These are phyloP conservation scores for Galago senegalensis DNA, from an alignment of 2,797 vertebrate species.

Conservation along the genomic window DNA sequence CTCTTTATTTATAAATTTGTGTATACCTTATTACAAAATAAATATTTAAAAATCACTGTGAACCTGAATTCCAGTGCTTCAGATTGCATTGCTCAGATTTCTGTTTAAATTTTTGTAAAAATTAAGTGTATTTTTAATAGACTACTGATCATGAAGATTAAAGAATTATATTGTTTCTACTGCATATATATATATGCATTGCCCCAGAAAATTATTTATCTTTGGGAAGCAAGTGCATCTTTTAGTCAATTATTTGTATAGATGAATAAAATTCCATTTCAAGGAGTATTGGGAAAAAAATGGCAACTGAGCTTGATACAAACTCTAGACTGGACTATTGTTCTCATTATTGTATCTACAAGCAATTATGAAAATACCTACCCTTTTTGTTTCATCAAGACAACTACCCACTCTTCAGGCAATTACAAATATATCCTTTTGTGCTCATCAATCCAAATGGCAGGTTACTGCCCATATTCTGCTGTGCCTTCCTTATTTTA, in stretches of 20 bases:
- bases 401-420: background rate
- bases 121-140: background rate
- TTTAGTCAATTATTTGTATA: background rate
- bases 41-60: background rate
- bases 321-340: background rate
- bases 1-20: background rate
- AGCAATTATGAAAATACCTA: background rate
- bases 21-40: background rate
- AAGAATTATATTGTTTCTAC: background rate
- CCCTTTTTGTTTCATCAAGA: background rate
- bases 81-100: background rate
- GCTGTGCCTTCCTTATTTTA: background rate
- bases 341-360: background rate
- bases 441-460: background rate
- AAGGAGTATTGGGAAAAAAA: background rate
- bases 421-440: background rate
- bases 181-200: background rate
- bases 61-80: background rate
- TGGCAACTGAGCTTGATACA: background rate
- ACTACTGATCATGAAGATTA: background rate
- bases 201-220: background rate
- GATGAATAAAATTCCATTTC: slow-evolving; percentile 18
- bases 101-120: background rate
- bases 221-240: background rate
- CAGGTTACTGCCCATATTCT: background rate